Conservation (phyloP, 2,797 vertebrate species). For the Phoeniculus purpureus region DNA sequence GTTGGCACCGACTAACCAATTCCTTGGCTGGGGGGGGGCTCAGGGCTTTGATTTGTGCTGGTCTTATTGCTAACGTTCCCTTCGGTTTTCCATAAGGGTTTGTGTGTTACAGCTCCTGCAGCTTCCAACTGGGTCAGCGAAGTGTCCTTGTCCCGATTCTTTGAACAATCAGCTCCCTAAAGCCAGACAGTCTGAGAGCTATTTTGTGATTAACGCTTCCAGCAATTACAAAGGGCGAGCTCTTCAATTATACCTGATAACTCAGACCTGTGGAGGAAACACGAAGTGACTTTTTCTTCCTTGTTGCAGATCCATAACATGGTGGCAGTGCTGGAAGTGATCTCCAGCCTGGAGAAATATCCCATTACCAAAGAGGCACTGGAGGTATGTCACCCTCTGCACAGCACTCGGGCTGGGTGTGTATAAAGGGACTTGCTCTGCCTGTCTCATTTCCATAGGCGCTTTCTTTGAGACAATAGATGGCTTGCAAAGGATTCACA, state of each 20-base stretch:
- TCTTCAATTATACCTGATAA: slow-evolving; percentile 37
- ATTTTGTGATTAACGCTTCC: slow-evolving; percentile 53
- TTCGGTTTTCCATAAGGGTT: not conserved
- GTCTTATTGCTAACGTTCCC: not conserved
- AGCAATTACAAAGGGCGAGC: slow-evolving; percentile 52
- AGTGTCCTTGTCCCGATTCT: slow-evolving; percentile 64
- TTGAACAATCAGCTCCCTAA: slow-evolving; percentile 42
- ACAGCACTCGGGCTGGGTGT: not conserved
- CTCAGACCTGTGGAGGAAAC: slow-evolving; percentile 11
- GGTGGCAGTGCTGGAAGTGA: slow-evolving; percentile 94
- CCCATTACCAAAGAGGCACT: slow-evolving; percentile 98
- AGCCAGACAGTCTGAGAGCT: slow-evolving; percentile 40
- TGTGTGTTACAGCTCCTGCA: slow-evolving; percentile 24
- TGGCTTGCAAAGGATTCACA: slow-evolving; percentile 26
- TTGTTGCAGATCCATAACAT: slow-evolving; percentile 92
- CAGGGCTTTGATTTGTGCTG: not conserved
- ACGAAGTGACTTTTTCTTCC: slow-evolving; percentile 58
- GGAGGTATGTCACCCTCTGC: slow-evolving; percentile 82
- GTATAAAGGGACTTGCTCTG: not conserved
- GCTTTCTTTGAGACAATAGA: slow-evolving; percentile 18
- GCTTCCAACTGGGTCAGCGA: slow-evolving; percentile 39
- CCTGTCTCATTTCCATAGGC: not conserved
- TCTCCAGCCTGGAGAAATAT: slow-evolving; percentile 95
- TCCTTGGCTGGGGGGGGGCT: not conserved
- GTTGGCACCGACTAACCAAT: accelerated